phyloP scores from a whole-genome alignment of 2,888 invertebrate species.

The Tolmerus cingulatus region DNA sequence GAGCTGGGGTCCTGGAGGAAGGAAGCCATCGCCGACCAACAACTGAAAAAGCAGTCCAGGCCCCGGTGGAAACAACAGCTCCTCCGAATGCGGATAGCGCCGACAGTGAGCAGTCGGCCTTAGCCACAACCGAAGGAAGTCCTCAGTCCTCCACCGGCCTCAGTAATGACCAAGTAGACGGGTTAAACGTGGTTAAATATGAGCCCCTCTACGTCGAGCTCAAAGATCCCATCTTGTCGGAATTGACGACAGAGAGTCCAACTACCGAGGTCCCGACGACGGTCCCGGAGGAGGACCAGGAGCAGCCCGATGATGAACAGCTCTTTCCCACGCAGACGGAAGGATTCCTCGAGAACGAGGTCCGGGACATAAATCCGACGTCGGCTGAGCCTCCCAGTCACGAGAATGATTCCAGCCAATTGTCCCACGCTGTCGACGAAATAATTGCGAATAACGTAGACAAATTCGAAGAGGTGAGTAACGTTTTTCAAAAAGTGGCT shows the following conservation, averaged over 20 bases:
- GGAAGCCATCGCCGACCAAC: background rate
- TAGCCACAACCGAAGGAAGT: slow-evolving; percentile 35
- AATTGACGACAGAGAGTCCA: slow-evolving; percentile 51
- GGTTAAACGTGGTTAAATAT: slow-evolving; percentile 53
- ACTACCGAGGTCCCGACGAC: slow-evolving; percentile 1
- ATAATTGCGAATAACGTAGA: slow-evolving; percentile 19
- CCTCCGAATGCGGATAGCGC: slow-evolving; percentile 44
- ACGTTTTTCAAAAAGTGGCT: background rate
- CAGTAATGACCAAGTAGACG: slow-evolving; percentile 33
- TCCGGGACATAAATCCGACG: background rate
- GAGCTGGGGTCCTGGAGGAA: background rate
- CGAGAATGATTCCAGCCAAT: background rate
- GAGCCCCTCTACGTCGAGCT: slow-evolving; percentile 56
- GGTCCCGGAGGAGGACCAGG: background rate
- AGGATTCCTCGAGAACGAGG: background rate
- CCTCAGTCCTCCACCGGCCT: slow-evolving; percentile 29
- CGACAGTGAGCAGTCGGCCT: background rate
- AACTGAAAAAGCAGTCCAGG: background rate
- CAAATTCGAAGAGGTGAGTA: background rate
- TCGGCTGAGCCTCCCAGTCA: background rate
- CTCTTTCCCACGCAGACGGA: background rate
- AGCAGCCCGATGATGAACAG: background rate
- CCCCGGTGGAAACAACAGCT: background rate
- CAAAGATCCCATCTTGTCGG: slow-evolving; percentile 54
- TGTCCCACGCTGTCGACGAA: slow-evolving; percentile 1